Base-by-base conservation (phyloP, 2,113 vertebrate genomes). In the Coracopsis vasa region DNA sequence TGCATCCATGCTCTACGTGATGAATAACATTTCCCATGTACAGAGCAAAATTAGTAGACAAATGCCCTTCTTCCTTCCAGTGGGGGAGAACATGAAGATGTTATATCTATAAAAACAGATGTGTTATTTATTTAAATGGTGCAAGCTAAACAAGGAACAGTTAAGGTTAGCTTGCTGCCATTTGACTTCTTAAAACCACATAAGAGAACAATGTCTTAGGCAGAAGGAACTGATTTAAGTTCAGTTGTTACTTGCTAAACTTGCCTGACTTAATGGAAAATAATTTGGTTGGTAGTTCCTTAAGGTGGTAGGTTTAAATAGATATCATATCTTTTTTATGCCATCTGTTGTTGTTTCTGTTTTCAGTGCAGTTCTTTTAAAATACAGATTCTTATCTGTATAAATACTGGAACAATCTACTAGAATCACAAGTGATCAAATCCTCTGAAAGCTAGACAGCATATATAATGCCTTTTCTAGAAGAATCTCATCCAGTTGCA, bases 141-240 rank as follows among this genome's bases (percentile, higher is more conserved):
- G 79, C 79, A 74, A 93, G 90, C 80, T 94, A 88, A 94, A 94
- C 82, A 71, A 80, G 94, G 75, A 93, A 74, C 79, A 83, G 73
- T 94, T 95, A 88, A 86, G 88, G 93, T 96, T 94, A 90, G 86
- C 21, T 31, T 90, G 71, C 90, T 94, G 93, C 62, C 72, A 67
- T 93, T 89, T 72, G 67, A 72, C 62, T 93, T 95, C 90, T 93
- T 86, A 80, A 94, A 96, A 90, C 95, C 93, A 71, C 90, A 86
- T 83, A 78, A 71, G 67, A 92, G 72, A 86, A 60, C 50, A 74
- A 66, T 90, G 90, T 51, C 71, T 80, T 58, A 35, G 42, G 39
- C 92, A 96, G 82, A 92, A 92, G 90, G 85, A 83, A 92, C 54
- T 62, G 50, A 95, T 96, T 96, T 90, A 83, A 66, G 45, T 77